Evolutionary conservation across 2,113 vertebrate species (phyloP), one percentile per base, ranked within the genome.

Genomic region (Puffinus mauretanicus): DNA sequence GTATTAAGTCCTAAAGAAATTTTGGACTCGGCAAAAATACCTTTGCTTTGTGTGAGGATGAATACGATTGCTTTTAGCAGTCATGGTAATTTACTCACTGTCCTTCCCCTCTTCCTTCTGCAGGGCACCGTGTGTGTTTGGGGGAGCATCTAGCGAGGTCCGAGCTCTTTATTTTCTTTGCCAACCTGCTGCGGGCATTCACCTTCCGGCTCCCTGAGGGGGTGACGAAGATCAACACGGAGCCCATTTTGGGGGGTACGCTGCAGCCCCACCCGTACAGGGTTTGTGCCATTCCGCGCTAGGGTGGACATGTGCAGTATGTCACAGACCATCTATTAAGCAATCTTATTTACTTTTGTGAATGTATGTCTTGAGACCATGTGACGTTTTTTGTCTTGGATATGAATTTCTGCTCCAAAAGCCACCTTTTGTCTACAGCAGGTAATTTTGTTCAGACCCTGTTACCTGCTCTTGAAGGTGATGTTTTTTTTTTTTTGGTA

Each of bases 141-240:
- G 97, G 97, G 55, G 94, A 96, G 73, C 77, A 95, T 11, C 75
- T 97, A 11, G 97, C 93, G 0, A 95, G 86, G 86, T 95, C 93
- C 0, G 96, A 97, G 51, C 82, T 97, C 62, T 97, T 97, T 34
- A 93, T 97, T 83, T 95, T 97, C 86, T 96, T 97, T 72, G 46
- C 96, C 92, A 96, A 3, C 69, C 77, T 97, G 72, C 72, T 97
- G 61, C 61, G 86, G 36, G 77, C 82, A 1, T 97, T 97, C 88
- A 84, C 80, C 26, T 93, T 96, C 72, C 49, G 0, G 58, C 92
- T 95, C 8, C 96, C 93, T 0, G 79, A 96, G 57, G 95, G 95
- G 3, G 91, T 90, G 79, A 90, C 18, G 0, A 1, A 15, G 34
- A 14, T 88, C 88, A 90, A 36, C 83, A 87, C 88, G 2, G 86